Evolutionary conservation across 2,888 invertebrate genomes (phyloP), one percentile per base, ranked within the genome.

Genomic region (Hipparchia sbordonii): DNA sequence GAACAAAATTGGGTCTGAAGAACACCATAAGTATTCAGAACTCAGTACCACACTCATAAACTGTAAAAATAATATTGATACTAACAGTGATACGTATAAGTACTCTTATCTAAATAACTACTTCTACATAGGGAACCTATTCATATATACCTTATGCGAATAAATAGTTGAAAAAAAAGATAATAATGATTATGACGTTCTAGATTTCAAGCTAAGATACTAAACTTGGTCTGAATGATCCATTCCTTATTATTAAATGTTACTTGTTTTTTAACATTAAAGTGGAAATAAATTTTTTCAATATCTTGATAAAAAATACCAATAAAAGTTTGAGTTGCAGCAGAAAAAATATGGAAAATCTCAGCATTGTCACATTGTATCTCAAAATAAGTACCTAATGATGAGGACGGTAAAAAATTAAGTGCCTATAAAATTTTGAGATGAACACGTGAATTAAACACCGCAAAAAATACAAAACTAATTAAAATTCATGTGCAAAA

Each of bases 401-500:
- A 39, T 1, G 6, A 6, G 33, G 7, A 52, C 12, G 33, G 2
- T 7, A 12, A 7, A n/a, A 33, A 48, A 23, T 48, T 23, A 63
- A 23, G 23, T 23, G 23, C 23, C 23, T 23, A 23, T 23, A 23
- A 23, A 23, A 23, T 23, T 23, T 23, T 23, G 23, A 23, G 23
- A 65, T 52, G 9, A 65, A 48, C 7, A 65, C 33, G 63, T 33
- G 23, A 65, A 23, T 51, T 4, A 51, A 23, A 63, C 48, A 23
- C 10, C 62, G 6, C 12, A 23, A n/a, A 65, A 63, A 63, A 63
- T 23, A 63, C 51, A 51, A 51, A 63, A 51, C 48, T 52, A 52
- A 65, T 65, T 65, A 65, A 65, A 65, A 33, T 65, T 52, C 33
- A 7, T 12, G 23, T 7, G 52, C 39, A 65, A 23, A 65, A 52